Percentiles rank a stretch among this genome's conserved stretches.
phyloP scores from a whole-genome alignment of 2,888 invertebrate species.

The Eueremaeus valkanovi region DNA sequence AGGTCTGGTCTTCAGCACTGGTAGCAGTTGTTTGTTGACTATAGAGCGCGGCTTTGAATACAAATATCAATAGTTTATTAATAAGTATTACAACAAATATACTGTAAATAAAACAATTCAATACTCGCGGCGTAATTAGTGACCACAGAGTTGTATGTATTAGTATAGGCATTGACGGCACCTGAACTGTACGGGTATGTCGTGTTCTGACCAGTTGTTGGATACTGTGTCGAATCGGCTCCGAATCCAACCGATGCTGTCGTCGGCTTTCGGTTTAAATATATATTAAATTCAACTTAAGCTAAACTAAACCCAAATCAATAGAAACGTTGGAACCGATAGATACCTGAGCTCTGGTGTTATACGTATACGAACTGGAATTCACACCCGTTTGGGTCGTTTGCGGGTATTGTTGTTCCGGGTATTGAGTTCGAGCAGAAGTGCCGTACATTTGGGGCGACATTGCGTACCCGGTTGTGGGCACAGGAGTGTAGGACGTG shows the following conservation, averaged over 20 bases:
- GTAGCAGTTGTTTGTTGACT: constrained; percentile 43
- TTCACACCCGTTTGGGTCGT: neutral
- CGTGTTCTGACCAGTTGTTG: neutral
- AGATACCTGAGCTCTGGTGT: neutral
- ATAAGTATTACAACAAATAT: neutral
- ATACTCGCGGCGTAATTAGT: constrained; percentile 40
- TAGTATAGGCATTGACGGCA: constrained; percentile 14
- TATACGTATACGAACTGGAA: neutral
- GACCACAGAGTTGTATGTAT: constrained; percentile 37
- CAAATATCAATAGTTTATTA: too few species aligned
- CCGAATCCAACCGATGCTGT: neutral
- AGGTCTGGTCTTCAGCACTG: constrained; percentile 44
- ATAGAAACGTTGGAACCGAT: neutral
- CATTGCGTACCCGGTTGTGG: constrained; percentile 11
- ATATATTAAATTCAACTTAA: neutral
- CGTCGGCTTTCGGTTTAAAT: neutral
- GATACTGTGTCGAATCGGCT: neutral
- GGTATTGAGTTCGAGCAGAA: neutral
- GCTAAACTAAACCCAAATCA: too few species aligned
- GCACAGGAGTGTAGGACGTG: neutral
- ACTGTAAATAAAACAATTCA: neutral
- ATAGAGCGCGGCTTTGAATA: constrained; percentile 32
- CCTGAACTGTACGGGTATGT: constrained; percentile 3
- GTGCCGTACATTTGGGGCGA: neutral
- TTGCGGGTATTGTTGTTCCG: constrained; percentile 18